Base-by-base conservation (phyloP, 2,888 invertebrate genomes). In the Andrena hattorfiana region DNA sequence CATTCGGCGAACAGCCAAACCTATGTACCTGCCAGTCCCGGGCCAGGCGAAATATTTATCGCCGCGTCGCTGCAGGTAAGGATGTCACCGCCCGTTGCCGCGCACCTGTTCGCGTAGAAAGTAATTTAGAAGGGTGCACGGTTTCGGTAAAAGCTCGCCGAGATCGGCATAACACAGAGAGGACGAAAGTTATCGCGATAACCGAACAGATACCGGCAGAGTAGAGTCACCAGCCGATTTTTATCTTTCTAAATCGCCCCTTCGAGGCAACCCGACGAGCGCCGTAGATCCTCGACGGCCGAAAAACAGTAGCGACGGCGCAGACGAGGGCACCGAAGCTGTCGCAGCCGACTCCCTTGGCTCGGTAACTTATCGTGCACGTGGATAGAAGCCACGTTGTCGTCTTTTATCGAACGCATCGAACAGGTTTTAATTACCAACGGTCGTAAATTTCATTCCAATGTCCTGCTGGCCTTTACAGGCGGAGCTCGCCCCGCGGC, bases 131-230 rank as follows among this genome's bases (percentile, higher is more conserved):
- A 35, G 49, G 62, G 69, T 56, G 66, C 35, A 66, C 70, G 49
- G 42, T 35, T 60, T 77, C 66, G 42, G 75, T 71, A 76, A 54
- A 72, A 76, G 76, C 71, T 77, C 60, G 49, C 42, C 28, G 49
- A 48, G 54, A 72, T 72, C 81, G 70, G 67, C 71, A 64, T 64
- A 68, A 42, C 8, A 10, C 7, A 16, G 28, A 10, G 30, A 13
- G 35, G 77, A 68, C 42, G 26, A 69, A 69, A 56, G 78, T 78
- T 82, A 84, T 83, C 78, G 84, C 77, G 84, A 84, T 78, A 82
- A 71, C 76, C 51, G 71, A 20, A 23, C 51, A 67, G 71, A 75
- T 66, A 76, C 48, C 59, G n/a, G 20, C 32, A 64, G 63, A 13
- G 42, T 1, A 30, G 42, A 56, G 42, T 32, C 73, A 16, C 26